A percentile compares a stretch with the other conserved stretches of the same genome.
These are phyloP conservation scores for Pseudochirops cupreus DNA, from an alignment of 2,797 vertebrate genomes.

Conservation along the genomic window DNA sequence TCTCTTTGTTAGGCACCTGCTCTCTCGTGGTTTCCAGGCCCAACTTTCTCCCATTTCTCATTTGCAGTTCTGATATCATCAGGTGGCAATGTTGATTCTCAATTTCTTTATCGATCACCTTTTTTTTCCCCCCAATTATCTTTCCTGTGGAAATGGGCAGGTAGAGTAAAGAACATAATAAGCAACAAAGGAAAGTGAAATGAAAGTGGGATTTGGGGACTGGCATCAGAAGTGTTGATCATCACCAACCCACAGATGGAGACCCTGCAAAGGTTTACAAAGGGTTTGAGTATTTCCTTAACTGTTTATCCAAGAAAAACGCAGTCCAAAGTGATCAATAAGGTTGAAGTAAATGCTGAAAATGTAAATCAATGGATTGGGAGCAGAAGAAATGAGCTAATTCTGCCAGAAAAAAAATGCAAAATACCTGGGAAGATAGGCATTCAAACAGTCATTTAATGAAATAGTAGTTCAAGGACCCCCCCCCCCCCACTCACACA, in stretches of 20 bases:
- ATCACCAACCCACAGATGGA: not conserved
- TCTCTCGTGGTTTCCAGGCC: slow-evolving; percentile 51
- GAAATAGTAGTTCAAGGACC: not conserved
- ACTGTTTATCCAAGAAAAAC: not conserved
- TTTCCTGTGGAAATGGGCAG: slow-evolving; percentile 54
- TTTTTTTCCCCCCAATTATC: slow-evolving; percentile 59
- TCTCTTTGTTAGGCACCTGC: slow-evolving; percentile 52
- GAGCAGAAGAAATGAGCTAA: not conserved
- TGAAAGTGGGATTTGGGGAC: slow-evolving; percentile 29
- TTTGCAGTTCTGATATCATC: slow-evolving; percentile 63
- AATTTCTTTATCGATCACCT: slow-evolving; percentile 74
- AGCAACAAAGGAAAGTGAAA: not conserved
- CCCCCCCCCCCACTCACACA: not conserved
- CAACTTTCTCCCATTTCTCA: slow-evolving; percentile 65
- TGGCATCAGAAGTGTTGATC: not conserved
- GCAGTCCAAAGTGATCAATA: slow-evolving; percentile 12
- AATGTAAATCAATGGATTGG: not conserved
- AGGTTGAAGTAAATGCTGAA: not conserved
- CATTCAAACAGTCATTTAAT: not conserved
- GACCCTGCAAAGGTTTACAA: not conserved
- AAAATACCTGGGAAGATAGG: not conserved
- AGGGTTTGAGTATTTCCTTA: not conserved
- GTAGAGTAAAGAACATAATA: slow-evolving; percentile 36
- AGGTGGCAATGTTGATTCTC: slow-evolving; percentile 77
- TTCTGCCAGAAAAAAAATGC: not conserved